phyloP scores from a whole-genome alignment of 1,140 invertebrate species.

The Cydia splendana region DNA sequence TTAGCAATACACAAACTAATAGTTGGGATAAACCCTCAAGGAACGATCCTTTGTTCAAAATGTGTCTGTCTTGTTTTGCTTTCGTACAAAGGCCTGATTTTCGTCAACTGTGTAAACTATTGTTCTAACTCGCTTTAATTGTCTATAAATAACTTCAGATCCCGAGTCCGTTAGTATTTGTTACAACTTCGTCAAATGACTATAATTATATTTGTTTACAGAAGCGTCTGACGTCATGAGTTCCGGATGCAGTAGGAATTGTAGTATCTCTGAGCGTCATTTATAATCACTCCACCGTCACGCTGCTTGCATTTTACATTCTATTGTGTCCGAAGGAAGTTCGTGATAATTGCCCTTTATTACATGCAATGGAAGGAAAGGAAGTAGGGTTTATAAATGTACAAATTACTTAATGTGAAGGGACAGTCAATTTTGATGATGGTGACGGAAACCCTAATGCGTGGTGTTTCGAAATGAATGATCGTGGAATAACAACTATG shows the following conservation, averaged over 20 bases:
- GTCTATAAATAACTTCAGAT: neutral
- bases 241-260: constrained; percentile 1
- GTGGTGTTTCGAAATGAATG: neutral
- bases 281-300: constrained; percentile 54
- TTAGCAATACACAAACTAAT: no score
- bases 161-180: constrained; percentile 27
- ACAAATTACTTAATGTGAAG: constrained; percentile 48
- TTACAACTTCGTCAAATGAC: neutral
- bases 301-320: constrained; percentile 58
- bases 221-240: neutral
- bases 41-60: neutral
- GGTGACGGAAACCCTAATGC: neutral
- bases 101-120: constrained; percentile 6
- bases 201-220: neutral
- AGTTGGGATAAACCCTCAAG: no score
- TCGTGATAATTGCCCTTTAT: constrained; percentile 57
- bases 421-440: constrained; percentile 34
- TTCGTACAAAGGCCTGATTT: neutral
- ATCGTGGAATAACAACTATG: neutral
- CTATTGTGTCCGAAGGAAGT: constrained; percentile 61
- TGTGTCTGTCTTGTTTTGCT: neutral
- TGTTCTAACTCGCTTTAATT: neutral
- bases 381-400: constrained; percentile 50
- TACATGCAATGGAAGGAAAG: constrained; percentile 50
- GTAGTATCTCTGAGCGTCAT: constrained; percentile 49